Base-by-base conservation (phyloP, 2,888 invertebrate genomes). In the Apamea sordens region DNA sequence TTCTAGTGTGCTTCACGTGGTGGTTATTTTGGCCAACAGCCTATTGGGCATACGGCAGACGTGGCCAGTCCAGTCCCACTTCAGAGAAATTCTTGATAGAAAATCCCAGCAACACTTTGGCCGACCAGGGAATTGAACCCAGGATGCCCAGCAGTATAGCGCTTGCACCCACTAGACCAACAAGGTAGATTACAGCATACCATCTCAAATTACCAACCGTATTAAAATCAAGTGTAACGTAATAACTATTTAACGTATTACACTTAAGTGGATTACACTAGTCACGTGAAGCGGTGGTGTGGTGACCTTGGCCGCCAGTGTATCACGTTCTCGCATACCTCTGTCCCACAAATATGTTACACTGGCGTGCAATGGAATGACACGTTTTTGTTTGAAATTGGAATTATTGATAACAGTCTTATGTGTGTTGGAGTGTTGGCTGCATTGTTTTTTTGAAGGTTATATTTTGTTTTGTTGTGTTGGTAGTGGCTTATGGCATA, bases 221-320 rank as follows among this genome's bases (percentile, higher is more conserved):
- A 80, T 36, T 61, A 59, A 70, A 81, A 70, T 61, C 36, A 59
- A 41, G 41, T 44, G 32, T 56, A 76, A 85, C 73, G 75, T 81
- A 87, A 77, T 67, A 81, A 73, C 64, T 69, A 73, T 75, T 84
- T 77, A 80, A 73, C 63, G 68, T 83, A 88, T 86, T 79, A 82
- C 82, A 78, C 76, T 1, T 86, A 88, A 88, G 70, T 88, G 79
- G 88, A 86, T 88, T 88, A 89, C 56, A 56, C n/a, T 59, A 56
- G 79, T 79, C 90, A 89, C 90, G 90, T 88, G 90, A 89, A 81
- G 56, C n/a, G 47, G 65, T 73, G 61, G 56, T 72, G 67, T 67
- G 73, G 67, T 88, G 87, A 87, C 90, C 90, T 89, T 90, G 90
- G 86, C 83, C 88, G 86, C 79, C 81, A 81, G 32, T 72, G 83